These are phyloP conservation scores for Branchinecta sandiegonensis DNA, from an alignment of 2,888 invertebrate species.

Conservation along the genomic window DNA sequence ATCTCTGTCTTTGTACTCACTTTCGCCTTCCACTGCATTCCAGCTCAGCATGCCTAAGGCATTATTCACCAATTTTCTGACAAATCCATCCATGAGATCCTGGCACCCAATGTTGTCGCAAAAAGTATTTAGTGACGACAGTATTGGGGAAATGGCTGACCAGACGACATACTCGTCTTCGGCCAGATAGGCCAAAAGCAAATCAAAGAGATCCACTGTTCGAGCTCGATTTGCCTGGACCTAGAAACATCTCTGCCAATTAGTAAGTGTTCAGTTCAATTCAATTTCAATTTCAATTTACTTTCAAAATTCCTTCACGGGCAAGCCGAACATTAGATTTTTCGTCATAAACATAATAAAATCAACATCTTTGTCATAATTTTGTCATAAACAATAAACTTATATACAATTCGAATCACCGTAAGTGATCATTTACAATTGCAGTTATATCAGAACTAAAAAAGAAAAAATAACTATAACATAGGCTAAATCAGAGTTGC, in stretches of 20 bases:
- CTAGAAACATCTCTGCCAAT: constrained; percentile 25
- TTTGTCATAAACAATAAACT: no score
- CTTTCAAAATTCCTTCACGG: no score
- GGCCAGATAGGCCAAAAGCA: constrained; percentile 65
- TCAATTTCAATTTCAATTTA: no score
- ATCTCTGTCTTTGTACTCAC: background rate
- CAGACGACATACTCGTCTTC: constrained; percentile 89
- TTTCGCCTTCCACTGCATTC: constrained; percentile 3
- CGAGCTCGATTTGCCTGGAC: constrained; percentile 66
- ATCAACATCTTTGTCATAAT: no score
- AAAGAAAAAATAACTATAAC: no score
- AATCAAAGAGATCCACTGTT: constrained; percentile 62
- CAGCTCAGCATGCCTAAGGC: background rate
- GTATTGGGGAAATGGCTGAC: constrained; percentile 63
- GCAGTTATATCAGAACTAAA: no score
- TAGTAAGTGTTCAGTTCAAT: no score
- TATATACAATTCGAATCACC: no score
- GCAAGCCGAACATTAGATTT: no score
- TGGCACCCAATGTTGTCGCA: constrained; percentile 64
- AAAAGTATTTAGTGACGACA: constrained; percentile 57
- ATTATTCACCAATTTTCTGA: background rate
- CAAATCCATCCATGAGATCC: constrained; percentile 37
- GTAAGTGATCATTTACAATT: no score
- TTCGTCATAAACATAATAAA: no score
- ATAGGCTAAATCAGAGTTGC: no score